Percentiles rank a stretch among this genome's conserved stretches.
These are phyloP conservation scores for Trachelipus rathkii DNA, from an alignment of 1,140 invertebrate genomes.

Conservation along the genomic window DNA sequence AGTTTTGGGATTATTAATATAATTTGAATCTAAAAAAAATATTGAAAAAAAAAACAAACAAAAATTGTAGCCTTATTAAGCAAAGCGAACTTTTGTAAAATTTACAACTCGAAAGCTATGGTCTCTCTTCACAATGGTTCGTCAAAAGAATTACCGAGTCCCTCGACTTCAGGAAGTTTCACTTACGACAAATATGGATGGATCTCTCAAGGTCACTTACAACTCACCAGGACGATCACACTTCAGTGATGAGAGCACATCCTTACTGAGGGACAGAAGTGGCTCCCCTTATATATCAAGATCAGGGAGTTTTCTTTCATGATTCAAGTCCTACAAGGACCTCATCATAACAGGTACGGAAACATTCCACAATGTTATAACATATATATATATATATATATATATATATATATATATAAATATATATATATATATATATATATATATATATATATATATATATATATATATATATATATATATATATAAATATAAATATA, in stretches of 20 bases:
- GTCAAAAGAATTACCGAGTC: not conserved
- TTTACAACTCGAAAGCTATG: not conserved
- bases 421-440: too few species aligned
- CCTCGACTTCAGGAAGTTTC: not conserved
- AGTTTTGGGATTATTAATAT: too few species aligned
- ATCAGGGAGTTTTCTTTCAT: conserved; percentile 4
- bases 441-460: too few species aligned
- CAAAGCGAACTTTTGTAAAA: too few species aligned
- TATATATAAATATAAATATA: too few species aligned
- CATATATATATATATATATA: too few species aligned
- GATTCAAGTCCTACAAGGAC: not conserved
- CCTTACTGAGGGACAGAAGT: not conserved
- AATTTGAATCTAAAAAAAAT: too few species aligned
- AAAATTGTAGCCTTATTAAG: too few species aligned
- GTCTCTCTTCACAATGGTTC: not conserved
- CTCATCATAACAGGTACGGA: not conserved
- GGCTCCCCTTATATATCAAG: not conserved
- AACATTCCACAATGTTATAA: too few species aligned
- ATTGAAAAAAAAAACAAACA: too few species aligned
- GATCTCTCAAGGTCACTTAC: not conserved
- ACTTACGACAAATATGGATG: not conserved
- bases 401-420: too few species aligned
- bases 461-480: too few species aligned
- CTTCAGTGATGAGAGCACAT: not conserved
- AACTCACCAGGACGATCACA: not conserved